A percentile compares a stretch with the other conserved stretches of the same genome.
These are phyloP conservation scores for Himalopsyche anomala DNA, from an alignment of 2,888 invertebrate genomes.

Conservation along the genomic window DNA sequence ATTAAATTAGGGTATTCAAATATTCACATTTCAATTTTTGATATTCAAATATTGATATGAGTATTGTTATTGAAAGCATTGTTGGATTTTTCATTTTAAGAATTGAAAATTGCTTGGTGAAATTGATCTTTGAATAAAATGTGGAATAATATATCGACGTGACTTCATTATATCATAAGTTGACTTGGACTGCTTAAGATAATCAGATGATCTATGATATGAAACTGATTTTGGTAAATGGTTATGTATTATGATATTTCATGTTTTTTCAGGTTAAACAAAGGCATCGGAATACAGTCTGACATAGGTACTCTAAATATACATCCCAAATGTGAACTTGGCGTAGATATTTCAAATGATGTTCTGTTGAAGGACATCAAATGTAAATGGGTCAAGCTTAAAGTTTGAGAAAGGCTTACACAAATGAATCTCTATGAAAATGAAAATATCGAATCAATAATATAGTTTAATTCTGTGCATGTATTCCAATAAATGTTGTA, in stretches of 20 bases:
- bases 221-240: too few species aligned
- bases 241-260: background rate
- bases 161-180: background rate
- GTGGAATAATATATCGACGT: background rate
- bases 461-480: too few species aligned
- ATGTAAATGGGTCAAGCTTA: constrained; percentile 74
- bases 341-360: constrained; percentile 77
- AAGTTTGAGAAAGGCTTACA: background rate
- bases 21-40: too few species aligned
- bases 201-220: too few species aligned
- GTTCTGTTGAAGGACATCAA: constrained; percentile 78
- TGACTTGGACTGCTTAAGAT: background rate
- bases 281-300: constrained; percentile 59
- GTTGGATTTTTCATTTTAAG: too few species aligned
- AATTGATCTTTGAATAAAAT: background rate
- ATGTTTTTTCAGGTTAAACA: constrained; percentile 53
- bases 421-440: too few species aligned
- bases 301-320: constrained; percentile 80
- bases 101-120: too few species aligned
- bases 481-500: too few species aligned
- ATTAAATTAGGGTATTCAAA: too few species aligned
- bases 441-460: too few species aligned
- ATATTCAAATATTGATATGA: too few species aligned
- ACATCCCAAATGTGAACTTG: constrained; percentile 80
- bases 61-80: too few species aligned